These are phyloP conservation scores for Papilio elwesi DNA, from an alignment of 2,888 invertebrate genomes.

Conservation along the genomic window DNA sequence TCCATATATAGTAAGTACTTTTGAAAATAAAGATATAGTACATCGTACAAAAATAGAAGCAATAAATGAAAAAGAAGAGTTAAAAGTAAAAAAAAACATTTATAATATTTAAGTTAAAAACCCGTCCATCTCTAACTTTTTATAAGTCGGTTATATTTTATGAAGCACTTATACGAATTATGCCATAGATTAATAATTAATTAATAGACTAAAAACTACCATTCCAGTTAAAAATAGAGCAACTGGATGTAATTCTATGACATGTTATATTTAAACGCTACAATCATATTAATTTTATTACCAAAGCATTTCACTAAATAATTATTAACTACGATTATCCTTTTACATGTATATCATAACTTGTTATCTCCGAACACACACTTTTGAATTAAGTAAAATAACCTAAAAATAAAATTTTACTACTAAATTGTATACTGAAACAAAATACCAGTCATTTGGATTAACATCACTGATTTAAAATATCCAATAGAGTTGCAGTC, in stretches of 20 bases:
- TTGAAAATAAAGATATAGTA: background rate
- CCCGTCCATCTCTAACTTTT: slow-evolving; percentile 42
- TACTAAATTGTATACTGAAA: background rate
- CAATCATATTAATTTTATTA: slow-evolving; percentile 11
- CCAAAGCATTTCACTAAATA: slow-evolving; percentile 13
- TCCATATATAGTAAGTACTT: background rate
- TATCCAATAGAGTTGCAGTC: background rate
- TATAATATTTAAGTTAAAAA: slow-evolving; percentile 19
- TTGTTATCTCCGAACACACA: slow-evolving; percentile 1
- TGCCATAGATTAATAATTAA: slow-evolving; percentile 12
- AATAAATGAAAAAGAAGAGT: background rate
- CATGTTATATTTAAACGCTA: slow-evolving; percentile 1
- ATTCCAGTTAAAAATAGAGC: background rate
- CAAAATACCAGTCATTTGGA: background rate
- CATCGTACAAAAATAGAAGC: background rate
- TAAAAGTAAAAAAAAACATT: background rate
- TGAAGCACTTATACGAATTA: slow-evolving; percentile 5
- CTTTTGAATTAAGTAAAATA: background rate
- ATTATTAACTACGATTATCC: background rate
- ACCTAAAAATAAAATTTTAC: background rate
- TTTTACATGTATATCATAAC: background rate
- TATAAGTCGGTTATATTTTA: background rate
- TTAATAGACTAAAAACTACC: background rate
- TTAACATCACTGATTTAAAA: background rate
- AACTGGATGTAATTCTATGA: background rate